Evolutionary conservation across 2,888 invertebrate genomes (phyloP), one percentile per base, ranked within the genome.

Genomic region (Fabriciana adippe): DNA sequence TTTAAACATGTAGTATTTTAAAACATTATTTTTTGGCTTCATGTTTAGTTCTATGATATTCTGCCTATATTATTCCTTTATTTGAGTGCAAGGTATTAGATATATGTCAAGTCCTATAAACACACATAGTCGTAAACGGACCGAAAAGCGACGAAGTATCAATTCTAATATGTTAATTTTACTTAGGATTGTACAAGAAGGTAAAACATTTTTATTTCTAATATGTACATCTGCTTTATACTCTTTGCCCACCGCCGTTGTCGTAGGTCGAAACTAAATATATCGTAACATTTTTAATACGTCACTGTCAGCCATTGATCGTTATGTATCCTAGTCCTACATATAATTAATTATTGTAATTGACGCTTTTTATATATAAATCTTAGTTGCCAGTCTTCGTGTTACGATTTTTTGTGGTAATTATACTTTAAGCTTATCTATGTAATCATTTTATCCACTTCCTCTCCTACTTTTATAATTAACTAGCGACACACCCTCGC

Each of bases 201-300:
- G 15, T 14, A 31, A 13, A 21, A 54, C 41, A 18, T 8, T 45
- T 41, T 18, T 26, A 4, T 26, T 26, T 26, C 26, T 26, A 4
- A 26, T 26, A 26, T 26, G 4, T 16, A 47, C 48, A 41, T 69
- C 69, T 66, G 62, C 45, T 35, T 48, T 16, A 53, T 65, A 66
- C 3, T 73, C 69, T 68, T 68, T 71, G 68, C 21, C 51, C 15
- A 26, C 47, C 50, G 15, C 62, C 56, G 66, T 78, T 81, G 79
- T 78, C 76, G 79, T 81, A 83, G 80, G 80, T 79, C 80, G 77
- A 67, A 69, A 73, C 73, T 77, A 77, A 76, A 77, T 78, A 81
- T 78, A 79, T 69, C 71, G 67, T 69, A 67, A 65, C 41, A 13
- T 66, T 66, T 55, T 61, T 53, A 62, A 66, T 60, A 66, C 62